Conservation (phyloP, 2,797 vertebrate species). For the Gymnothorax reevesii region DNA sequence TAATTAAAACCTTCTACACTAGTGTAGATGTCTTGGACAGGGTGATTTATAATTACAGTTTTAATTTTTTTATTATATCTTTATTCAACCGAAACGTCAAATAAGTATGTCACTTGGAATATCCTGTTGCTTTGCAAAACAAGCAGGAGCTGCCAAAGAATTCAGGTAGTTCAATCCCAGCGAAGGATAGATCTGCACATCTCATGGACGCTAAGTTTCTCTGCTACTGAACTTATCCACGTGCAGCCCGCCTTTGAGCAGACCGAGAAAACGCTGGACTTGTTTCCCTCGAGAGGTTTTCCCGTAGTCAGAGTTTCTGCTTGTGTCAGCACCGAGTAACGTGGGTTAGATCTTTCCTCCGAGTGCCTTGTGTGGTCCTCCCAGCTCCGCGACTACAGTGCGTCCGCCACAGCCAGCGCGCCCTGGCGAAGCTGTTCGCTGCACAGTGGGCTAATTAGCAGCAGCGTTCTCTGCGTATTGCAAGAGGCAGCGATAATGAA, state of each 20-base stretch:
- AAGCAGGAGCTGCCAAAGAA: background rate
- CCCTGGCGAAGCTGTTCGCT: background rate
- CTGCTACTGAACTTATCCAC: background rate
- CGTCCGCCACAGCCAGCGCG: background rate
- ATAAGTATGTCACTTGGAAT: background rate
- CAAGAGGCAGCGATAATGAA: slow-evolving; percentile 73
- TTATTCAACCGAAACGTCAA: background rate
- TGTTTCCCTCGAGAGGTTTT: background rate
- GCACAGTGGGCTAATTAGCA: slow-evolving; percentile 78
- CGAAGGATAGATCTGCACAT: background rate
- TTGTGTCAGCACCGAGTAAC: background rate
- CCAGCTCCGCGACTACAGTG: background rate
- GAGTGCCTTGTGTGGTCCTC: background rate
- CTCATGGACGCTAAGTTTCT: background rate
- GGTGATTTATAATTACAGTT: too few species aligned
- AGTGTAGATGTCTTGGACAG: too few species aligned
- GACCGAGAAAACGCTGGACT: background rate
- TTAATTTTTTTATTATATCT: background rate
- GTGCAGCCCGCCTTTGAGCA: background rate
- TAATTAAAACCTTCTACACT: too few species aligned
- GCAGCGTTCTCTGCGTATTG: slow-evolving; percentile 73
- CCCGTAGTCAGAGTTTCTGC: slow-evolving; percentile 3
- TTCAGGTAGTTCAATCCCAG: background rate
- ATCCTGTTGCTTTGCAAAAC: background rate
- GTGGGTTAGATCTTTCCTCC: background rate